Percentiles rank a stretch among this genome's conserved stretches.
phyloP scores from a whole-genome alignment of 2,888 invertebrate genomes.

The Blastobasis lacticolella region DNA sequence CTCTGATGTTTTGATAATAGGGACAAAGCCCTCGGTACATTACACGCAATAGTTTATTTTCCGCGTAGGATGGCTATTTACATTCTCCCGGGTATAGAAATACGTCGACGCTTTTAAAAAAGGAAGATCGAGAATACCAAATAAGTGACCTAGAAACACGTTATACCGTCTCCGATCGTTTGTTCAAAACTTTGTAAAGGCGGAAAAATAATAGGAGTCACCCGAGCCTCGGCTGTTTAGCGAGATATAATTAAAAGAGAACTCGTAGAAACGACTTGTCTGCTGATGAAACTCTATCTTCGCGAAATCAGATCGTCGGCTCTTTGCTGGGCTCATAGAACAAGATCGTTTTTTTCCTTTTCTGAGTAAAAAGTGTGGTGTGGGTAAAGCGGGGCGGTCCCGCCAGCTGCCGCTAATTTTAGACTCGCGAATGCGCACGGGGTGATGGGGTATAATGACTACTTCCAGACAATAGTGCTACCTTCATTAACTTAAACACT shows the following conservation, averaged over 20 bases:
- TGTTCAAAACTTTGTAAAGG: slow-evolving; percentile 4
- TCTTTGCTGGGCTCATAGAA: slow-evolving; percentile 36
- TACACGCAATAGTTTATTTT: slow-evolving; percentile 18
- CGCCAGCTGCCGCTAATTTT: slow-evolving; percentile 54
- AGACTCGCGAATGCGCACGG: slow-evolving; percentile 39
- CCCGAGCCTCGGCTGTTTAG: slow-evolving; percentile 44
- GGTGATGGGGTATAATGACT: slow-evolving; percentile 25
- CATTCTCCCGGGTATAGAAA: too few relatives aligned
- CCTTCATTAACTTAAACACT: too few relatives aligned
- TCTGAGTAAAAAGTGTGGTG: slow-evolving; percentile 47
- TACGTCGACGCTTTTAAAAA: too few relatives aligned
- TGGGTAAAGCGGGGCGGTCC: slow-evolving; percentile 37
- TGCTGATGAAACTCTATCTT: slow-evolving; percentile 62
- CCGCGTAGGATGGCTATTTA: neutral
- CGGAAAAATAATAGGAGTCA: slow-evolving; percentile 27
- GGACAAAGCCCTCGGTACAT: slow-evolving; percentile 31
- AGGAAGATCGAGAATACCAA: neutral
- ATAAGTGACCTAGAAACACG: neutral
- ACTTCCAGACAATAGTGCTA: slow-evolving; percentile 15
- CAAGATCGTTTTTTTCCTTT: slow-evolving; percentile 38
- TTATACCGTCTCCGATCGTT: neutral
- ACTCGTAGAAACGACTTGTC: slow-evolving; percentile 57
- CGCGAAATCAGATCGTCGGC: slow-evolving; percentile 59
- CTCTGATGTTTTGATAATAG: slow-evolving; percentile 46
- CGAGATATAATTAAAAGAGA: slow-evolving; percentile 58